Percentiles rank a stretch among this genome's conserved stretches.
phyloP scores from a whole-genome alignment of 1,140 invertebrate genomes.

The Drosophila bifasciata region DNA sequence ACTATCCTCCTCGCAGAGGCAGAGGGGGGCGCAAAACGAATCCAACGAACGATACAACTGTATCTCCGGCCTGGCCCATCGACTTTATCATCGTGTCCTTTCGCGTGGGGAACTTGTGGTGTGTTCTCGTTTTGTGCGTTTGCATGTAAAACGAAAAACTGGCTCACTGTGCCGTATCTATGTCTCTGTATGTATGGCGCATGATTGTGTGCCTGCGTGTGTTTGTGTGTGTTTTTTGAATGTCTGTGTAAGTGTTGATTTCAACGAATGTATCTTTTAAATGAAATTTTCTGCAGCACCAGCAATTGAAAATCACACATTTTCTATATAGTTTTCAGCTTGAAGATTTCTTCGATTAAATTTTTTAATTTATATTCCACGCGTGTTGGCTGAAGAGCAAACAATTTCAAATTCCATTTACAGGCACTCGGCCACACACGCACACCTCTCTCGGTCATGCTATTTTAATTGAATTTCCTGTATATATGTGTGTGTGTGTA shows the following conservation, averaged over 20 bases:
- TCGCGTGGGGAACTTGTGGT: slow-evolving; percentile 49
- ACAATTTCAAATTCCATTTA: slow-evolving; percentile 20
- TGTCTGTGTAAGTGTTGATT: slow-evolving; percentile 24
- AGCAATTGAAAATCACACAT: slow-evolving; percentile 13
- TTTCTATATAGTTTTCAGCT: slow-evolving; percentile 2
- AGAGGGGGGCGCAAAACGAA: slow-evolving; percentile 12
- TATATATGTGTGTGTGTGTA: slow-evolving; percentile 27
- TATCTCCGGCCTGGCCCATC: slow-evolving; percentile 71
- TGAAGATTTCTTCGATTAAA: background rate
- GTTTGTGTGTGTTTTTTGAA: slow-evolving; percentile 12
- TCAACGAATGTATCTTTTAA: slow-evolving; percentile 44
- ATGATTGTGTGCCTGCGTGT: slow-evolving; percentile 19
- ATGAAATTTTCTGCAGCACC: slow-evolving; percentile 41
- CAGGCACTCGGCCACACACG: slow-evolving; percentile 11
- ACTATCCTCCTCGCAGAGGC: background rate
- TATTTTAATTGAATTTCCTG: slow-evolving; percentile 67
- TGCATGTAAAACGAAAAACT: slow-evolving; percentile 54
- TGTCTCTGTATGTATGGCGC: slow-evolving; percentile 22
- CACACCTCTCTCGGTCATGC: slow-evolving; percentile 13
- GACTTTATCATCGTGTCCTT: slow-evolving; percentile 78
- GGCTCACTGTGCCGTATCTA: slow-evolving; percentile 55
- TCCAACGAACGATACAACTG: slow-evolving; percentile 67
- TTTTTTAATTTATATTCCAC: background rate
- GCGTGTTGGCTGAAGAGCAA: slow-evolving; percentile 14
- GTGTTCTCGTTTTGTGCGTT: slow-evolving; percentile 65